Conservation (phyloP, 2,113 vertebrate species). For the Pterocles burchelli region DNA sequence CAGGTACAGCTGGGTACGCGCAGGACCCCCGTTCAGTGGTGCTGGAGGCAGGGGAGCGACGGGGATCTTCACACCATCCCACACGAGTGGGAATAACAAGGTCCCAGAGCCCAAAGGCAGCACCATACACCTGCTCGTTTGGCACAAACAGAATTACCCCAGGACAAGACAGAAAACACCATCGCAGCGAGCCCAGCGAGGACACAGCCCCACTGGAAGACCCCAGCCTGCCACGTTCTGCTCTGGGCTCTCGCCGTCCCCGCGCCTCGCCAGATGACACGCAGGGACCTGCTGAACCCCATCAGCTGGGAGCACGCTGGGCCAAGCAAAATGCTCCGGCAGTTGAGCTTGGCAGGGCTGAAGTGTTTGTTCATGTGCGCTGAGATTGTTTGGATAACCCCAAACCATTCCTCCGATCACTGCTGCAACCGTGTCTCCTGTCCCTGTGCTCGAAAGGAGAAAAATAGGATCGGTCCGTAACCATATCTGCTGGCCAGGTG, state of each 20-base stretch:
- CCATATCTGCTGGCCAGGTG: fast-evolving
- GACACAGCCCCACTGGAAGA: background rate
- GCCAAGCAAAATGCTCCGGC: background rate
- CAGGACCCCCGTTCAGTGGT: fast-evolving
- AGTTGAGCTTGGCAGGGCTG: background rate
- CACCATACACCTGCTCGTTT: background rate
- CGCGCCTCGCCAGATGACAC: background rate
- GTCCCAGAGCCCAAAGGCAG: background rate
- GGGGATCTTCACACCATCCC: background rate
- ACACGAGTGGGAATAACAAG: background rate
- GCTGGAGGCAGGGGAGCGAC: background rate
- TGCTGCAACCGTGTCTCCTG: background rate
- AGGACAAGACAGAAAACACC: background rate
- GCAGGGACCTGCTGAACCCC: background rate
- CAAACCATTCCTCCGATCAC: background rate
- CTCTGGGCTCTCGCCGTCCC: background rate
- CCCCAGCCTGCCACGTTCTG: fast-evolving
- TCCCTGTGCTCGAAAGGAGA: background rate
- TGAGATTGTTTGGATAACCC: background rate
- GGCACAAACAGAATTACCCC: background rate
- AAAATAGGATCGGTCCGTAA: fast-evolving
- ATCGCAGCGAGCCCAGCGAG: background rate
- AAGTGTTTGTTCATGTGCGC: background rate
- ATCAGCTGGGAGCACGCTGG: background rate
- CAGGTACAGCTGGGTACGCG: background rate